phyloP scores from a whole-genome alignment of 2,888 invertebrate species.

The Iphiclides podalirius region DNA sequence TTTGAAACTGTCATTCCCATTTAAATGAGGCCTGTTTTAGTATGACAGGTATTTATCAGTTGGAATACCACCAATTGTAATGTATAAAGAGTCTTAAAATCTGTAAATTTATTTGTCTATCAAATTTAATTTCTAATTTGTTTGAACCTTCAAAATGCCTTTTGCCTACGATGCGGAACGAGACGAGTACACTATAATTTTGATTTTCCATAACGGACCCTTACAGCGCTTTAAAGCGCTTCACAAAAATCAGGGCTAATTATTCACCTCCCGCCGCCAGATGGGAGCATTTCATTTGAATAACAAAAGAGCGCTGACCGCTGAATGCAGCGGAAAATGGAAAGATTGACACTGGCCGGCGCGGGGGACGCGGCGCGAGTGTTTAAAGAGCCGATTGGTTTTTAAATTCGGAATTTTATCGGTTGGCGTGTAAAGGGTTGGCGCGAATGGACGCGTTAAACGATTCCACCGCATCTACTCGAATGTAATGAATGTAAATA shows the following conservation, averaged over 20 bases:
- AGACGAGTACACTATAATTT: too few relatives aligned
- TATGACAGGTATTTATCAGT: too few relatives aligned
- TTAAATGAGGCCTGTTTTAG: too few relatives aligned
- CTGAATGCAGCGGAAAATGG: constrained; percentile 50
- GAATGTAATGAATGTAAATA: too few relatives aligned
- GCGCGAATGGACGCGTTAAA: constrained; percentile 10
- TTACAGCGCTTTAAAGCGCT: constrained; percentile 8
- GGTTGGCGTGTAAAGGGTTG: constrained; percentile 17
- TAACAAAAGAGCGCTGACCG: constrained; percentile 58
- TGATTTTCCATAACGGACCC: neutral
- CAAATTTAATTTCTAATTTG: too few relatives aligned
- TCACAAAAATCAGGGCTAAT: constrained; percentile 50
- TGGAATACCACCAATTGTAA: too few relatives aligned
- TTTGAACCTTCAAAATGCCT: too few relatives aligned
- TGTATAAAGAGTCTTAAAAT: too few relatives aligned
- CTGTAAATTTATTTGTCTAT: too few relatives aligned
- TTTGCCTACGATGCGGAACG: too few relatives aligned
- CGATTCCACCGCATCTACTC: constrained; percentile 7
- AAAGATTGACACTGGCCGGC: constrained; percentile 66
- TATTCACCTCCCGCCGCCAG: constrained; percentile 53
- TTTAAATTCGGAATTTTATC: constrained; percentile 33
- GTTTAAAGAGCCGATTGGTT: constrained; percentile 32
- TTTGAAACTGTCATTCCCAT: too few relatives aligned
- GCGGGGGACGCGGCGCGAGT: constrained; percentile 34
- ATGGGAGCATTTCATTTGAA: constrained; percentile 65